Base-by-base conservation (phyloP, 2,888 invertebrate genomes). In the Caradrina clavipalpis region DNA sequence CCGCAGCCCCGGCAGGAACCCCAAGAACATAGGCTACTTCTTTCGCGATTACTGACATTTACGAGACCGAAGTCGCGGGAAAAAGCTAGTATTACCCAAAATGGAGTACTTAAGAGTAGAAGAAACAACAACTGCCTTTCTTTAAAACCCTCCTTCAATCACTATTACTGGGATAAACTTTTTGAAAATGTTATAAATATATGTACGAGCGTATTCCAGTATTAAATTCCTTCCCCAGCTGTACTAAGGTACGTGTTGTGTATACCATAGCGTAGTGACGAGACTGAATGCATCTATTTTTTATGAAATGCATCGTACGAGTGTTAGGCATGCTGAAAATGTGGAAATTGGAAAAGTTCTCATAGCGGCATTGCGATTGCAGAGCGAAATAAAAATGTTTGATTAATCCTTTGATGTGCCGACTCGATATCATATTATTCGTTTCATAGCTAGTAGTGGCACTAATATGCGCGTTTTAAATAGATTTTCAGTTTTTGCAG, bases 341-440 rank as follows among this genome's bases (percentile, higher is more conserved):
- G 58, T 15, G 67, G 62, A 69, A 82, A 82, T 82, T 70, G 65
- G 65, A 74, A 82, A 80, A 74, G 61, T 80, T 81, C 72, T 56
- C 61, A 42, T 45, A 67, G 62, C 63, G n/a, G 47, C 67, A 60
- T 42, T 54, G 49, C 62, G 21, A 69, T 57, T 21, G 55, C 51
- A 21, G 56, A 53, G 49, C 56, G 55, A 54, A 65, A 71, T n/a
- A 62, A 73, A 76, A 69, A 35, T 59, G 21, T 59, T 51, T 39
- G 65, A 75, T 59, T 68, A 53, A 51, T 51, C 15, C 26, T 69
- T 61, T 68, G 50, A 70, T 49, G n/a, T 26, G 47, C 31, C 39
- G 21, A 49, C 39, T 58, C 8, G 13, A 22, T 39, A 15, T 19
- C 10, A 13, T 11, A 21, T 31, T 54, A 71, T 49, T 55, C 3